Evolutionary conservation across 2,888 invertebrate genomes (phyloP).

Genomic region (Melanotus villosus): DNA sequence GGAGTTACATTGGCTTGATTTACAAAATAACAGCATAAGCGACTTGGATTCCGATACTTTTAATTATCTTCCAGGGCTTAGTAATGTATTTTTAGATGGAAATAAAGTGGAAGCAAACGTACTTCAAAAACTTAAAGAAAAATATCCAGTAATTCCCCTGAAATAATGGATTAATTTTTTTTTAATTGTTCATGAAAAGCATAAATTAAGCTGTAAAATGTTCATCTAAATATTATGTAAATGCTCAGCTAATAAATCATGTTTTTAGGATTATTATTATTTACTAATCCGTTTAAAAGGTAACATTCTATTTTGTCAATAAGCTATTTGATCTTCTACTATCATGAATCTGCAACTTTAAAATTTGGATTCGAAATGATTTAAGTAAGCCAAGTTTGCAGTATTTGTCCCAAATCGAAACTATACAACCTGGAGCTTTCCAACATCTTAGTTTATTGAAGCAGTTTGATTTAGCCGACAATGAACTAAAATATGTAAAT

Average conservation of each 20-base stretch:
- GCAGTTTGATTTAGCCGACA: slow-evolving; percentile 27
- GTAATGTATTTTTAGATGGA: neutral
- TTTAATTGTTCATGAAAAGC: no score
- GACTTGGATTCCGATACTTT: slow-evolving; percentile 5
- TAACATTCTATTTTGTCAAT: no score
- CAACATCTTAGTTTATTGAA: neutral
- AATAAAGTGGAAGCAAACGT: slow-evolving; percentile 7
- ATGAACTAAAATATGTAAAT: slow-evolving; percentile 18
- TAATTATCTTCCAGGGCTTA: neutral
- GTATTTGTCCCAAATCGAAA: slow-evolving; percentile 24
- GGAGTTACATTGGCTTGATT: neutral
- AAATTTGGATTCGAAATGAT: no score
- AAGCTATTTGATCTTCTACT: no score
- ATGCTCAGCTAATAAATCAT: no score
- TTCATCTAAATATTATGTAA: no score
- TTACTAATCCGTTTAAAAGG: no score
- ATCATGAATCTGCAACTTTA: no score
- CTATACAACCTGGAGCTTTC: slow-evolving; percentile 19
- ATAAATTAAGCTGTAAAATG: no score
- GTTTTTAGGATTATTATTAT: no score
- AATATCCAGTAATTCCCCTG: no score
- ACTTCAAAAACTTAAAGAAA: neutral
- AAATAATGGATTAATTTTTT: no score
- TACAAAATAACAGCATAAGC: slow-evolving; percentile 21
- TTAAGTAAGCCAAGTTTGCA: slow-evolving; percentile 6